Conservation (phyloP, 2,888 invertebrate species). For the Drosophila rellima region DNA sequence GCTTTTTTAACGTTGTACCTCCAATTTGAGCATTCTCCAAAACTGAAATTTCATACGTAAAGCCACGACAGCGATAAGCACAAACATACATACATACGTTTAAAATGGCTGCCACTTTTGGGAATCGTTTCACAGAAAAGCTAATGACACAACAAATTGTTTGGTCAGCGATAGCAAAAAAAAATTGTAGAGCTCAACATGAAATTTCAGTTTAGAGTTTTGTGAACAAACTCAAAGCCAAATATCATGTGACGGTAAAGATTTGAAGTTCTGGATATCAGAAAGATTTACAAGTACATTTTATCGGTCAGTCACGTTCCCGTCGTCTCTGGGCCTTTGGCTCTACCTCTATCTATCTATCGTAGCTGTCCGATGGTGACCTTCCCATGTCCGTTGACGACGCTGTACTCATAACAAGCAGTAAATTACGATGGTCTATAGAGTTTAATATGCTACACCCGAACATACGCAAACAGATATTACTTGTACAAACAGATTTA, state of each 20-base stretch:
- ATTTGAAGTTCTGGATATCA: conserved; percentile 26
- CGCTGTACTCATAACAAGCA: conserved; percentile 46
- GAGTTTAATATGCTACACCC: conserved; percentile 47
- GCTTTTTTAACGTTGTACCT: conserved; percentile 24
- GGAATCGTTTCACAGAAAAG: conserved; percentile 15
- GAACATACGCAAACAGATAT: conserved; percentile 15
- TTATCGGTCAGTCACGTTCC: conserved; percentile 40
- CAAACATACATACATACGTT: conserved; percentile 8
- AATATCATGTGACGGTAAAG: conserved; percentile 5
- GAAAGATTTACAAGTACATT: conserved; percentile 29
- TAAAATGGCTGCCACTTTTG: conserved; percentile 18
- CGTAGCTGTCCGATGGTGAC: conserved; percentile 27
- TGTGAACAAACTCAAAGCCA: background rate
- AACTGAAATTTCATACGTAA: conserved; percentile 54
- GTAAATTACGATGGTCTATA: conserved; percentile 37
- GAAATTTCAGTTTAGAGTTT: conserved; percentile 51
- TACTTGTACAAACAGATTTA: conserved; percentile 9
- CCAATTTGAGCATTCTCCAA: conserved; percentile 27
- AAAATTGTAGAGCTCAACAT: conserved; percentile 40
- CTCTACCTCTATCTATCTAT: background rate
- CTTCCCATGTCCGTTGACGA: conserved; percentile 53
- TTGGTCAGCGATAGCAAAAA: background rate
- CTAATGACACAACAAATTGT: conserved; percentile 30
- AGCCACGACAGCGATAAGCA: conserved; percentile 29
- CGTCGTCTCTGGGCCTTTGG: conserved; percentile 11